Conservation (phyloP, 2,113 vertebrate species). For the Lampris megalopsis region DNA sequence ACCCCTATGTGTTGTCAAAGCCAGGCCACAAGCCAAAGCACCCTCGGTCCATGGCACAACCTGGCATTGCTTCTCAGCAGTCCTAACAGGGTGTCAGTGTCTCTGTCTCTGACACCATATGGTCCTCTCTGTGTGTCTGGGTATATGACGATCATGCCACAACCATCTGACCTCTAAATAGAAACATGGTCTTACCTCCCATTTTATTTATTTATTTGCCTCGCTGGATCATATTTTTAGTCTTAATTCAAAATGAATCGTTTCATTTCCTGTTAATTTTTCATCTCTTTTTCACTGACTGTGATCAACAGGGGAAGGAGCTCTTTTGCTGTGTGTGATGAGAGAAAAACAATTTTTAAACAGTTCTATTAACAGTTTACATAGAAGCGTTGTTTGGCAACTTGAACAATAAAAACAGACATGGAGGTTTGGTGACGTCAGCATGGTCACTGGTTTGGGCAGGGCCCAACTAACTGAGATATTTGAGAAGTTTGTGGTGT, state of each 20-base stretch:
- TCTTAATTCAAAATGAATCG: too few species aligned
- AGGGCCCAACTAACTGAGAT: conserved; percentile 23
- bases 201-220: background rate
- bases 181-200: conserved; percentile 40
- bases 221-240: too few species aligned
- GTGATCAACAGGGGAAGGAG: too few species aligned
- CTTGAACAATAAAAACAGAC: too few species aligned
- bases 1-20: conserved; percentile 34
- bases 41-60: conserved; percentile 57
- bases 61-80: conserved; percentile 28
- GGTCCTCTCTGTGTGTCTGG: conserved; percentile 64
- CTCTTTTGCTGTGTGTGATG: too few species aligned
- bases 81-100: conserved; percentile 35
- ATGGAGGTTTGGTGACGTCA: too few species aligned
- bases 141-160: conserved; percentile 41
- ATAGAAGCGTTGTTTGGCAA: too few species aligned
- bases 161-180: conserved; percentile 62
- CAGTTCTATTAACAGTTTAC: too few species aligned
- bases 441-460: background rate
- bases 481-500: conserved; percentile 7
- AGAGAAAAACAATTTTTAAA: too few species aligned
- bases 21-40: conserved; percentile 27
- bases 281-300: too few species aligned
- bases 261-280: too few species aligned
- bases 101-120: conserved; percentile 70